Evolutionary conservation across 2,797 vertebrate genomes (phyloP), one percentile per base, ranked within the genome.

Genomic region (Sarcoramphus papa): DNA sequence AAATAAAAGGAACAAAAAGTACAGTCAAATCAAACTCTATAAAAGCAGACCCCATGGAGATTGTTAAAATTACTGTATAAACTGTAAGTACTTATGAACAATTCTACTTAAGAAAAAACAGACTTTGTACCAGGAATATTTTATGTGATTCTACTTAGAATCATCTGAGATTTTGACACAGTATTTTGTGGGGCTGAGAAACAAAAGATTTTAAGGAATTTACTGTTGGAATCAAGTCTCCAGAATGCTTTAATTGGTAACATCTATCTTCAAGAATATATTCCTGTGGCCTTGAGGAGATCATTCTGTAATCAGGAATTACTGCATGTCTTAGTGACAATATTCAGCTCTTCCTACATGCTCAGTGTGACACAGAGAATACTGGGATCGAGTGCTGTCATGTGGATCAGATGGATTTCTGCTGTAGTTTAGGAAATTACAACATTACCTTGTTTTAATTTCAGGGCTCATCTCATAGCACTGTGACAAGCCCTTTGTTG

Each of bases 1-100:
- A 96, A 96, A 93, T 96, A 94, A 97, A 97, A 95, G 84, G 96
- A 97, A 96, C 90, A 95, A 96, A 97, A 97, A 94, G 86, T 95
- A 95, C 92, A 94, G 95, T 96, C 93, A 96, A 95, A 96, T 96
- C 90, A 93, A 92, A 91, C 81, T 90, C 92, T 94, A 75, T 93
- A 94, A 95, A 97, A 96, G 92, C 92, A 96, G 95, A 94, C 92
- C 92, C 90, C 92, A 86, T 95, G 93, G 91, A 95, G 96, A 83
- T 83, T 1, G 1, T 79, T 72, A 80, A 92, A 97, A 95, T 95
- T 91, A 95, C 90, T 95, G 91, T 73, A 95, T 95, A 88, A 95
- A 93, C 90, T 67, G 3, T 75, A 92, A 95, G 93, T 87, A 91
- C 79, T 95, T 90, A 91, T 2, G 67, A 95, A 91, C 81, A 92